Evolutionary conservation across 1,140 invertebrate species (phyloP), one percentile per base, ranked within the genome.

Genomic region (Octopus bimaculoides): DNA sequence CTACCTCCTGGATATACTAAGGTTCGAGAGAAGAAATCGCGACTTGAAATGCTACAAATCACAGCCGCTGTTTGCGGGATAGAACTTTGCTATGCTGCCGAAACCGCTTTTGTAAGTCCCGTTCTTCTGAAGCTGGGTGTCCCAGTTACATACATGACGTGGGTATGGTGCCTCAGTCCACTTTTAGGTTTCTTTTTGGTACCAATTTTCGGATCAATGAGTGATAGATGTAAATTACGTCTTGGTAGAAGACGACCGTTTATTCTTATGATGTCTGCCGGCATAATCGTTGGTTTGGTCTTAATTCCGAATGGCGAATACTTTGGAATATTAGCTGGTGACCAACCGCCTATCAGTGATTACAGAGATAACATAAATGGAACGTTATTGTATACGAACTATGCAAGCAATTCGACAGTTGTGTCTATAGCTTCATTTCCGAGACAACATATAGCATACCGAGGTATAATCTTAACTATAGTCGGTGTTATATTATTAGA

Each of bases 11-110:
- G 81, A 69, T 83, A 76, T 41, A 74, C 79, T 41, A 82, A 84
- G 61, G 80, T 84, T 75, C 74, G 75, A 3, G 79, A 78, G 17
- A 82, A 92, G 80, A 98, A 98, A 91, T 94, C 94, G 1, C 91
- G 95, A 26, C 87, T 92, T 8, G 96, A 98, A 87, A 88, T 99
- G 69, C 92, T 98, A 56, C 91, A 95, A 4, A 93, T 98, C 75
- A 97, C 96, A 12, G 95, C 96, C 0, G 96, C 96, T 0, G 97
- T 99, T 0, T 98, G 97, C 94, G 97, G 97, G 0, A 98, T 98
- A 74, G 97, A 98, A 89, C 97, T 98, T 89, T 97, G 96, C 0
- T 99, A 99, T 86, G 96, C 97, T 0, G 97, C 96, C 0, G 97
- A 98, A 91, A 97, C 97, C 0, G 97, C 97, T 0, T 98, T 98